Percentiles rank a stretch among this genome's conserved stretches.
phyloP scores from a whole-genome alignment of 2,797 vertebrate species.

The Odontamblyopus rebecca region DNA sequence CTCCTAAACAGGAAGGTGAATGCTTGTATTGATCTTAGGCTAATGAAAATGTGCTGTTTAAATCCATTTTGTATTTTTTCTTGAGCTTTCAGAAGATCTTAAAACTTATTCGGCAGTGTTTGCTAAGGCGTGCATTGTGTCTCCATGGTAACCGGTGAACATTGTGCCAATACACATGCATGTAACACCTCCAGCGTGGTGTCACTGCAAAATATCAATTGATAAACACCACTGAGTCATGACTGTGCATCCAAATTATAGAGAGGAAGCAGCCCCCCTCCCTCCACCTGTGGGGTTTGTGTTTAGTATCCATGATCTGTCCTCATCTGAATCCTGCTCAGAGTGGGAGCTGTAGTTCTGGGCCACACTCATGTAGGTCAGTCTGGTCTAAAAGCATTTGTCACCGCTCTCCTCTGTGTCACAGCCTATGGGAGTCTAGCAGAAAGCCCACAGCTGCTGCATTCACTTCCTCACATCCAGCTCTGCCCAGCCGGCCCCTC shows the following conservation, averaged over 20 bases:
- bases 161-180: no score
- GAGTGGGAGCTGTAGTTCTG: conserved; percentile 52
- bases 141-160: no score
- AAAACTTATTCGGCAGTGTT: no score
- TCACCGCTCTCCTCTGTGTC: conserved; percentile 38
- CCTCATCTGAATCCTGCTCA: conserved; percentile 51
- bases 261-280: neutral
- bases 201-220: no score
- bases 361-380: conserved; percentile 58
- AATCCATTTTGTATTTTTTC: no score
- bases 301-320: conserved; percentile 57
- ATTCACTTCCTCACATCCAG: conserved; percentile 60
- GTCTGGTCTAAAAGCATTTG: conserved; percentile 49
- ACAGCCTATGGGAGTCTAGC: conserved; percentile 42
- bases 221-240: neutral
- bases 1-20: no score
- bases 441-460: conserved; percentile 55
- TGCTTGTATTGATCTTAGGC: no score
- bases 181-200: no score
- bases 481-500: conserved; percentile 15
- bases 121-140: no score
- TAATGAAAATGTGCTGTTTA: no score
- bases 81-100: no score
- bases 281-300: conserved; percentile 51
- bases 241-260: neutral